phyloP scores from a whole-genome alignment of 2,888 invertebrate genomes.

The Dascillus cervinus region DNA sequence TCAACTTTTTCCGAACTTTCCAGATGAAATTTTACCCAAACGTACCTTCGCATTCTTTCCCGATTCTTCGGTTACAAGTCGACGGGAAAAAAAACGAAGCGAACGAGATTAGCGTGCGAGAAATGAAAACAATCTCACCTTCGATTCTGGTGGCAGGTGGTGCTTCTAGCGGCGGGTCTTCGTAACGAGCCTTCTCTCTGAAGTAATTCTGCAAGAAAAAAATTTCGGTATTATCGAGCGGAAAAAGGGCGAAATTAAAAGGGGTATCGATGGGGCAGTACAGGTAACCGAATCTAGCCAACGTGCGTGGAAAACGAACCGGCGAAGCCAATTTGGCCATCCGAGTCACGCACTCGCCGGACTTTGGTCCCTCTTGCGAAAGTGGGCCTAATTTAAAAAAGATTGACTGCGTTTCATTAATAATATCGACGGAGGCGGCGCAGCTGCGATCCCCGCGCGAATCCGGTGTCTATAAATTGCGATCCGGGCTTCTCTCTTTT shows the following conservation, averaged over 20 bases:
- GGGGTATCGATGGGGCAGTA: too few relatives aligned
- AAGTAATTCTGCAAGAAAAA: conserved; percentile 30
- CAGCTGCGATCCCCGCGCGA: conserved; percentile 33
- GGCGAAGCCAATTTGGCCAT: conserved; percentile 6
- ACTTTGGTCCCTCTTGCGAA: not conserved
- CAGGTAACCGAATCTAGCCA: conserved; percentile 22
- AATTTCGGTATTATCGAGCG: conserved; percentile 1
- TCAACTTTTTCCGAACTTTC: conserved; percentile 30
- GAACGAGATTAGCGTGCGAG: conserved; percentile 4
- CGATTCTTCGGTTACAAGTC: conserved; percentile 26
- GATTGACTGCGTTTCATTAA: conserved; percentile 28
- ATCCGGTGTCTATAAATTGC: conserved; percentile 36
- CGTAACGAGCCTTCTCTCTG: conserved; percentile 23
- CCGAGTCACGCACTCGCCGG: conserved; percentile 10
- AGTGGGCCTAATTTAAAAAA: not conserved
- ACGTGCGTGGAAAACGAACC: conserved; percentile 21
- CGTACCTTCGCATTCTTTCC: conserved; percentile 31
- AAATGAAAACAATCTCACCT: conserved; percentile 27
- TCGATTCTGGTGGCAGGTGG: conserved; percentile 31
- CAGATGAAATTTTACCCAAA: conserved; percentile 34
- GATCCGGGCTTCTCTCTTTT: conserved; percentile 46
- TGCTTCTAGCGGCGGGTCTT: conserved; percentile 28
- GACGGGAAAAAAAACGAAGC: conserved; percentile 5
- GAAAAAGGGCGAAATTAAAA: too few relatives aligned
- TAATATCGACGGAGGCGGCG: conserved; percentile 40